A percentile compares a stretch with the other conserved stretches of the same genome.
These are phyloP conservation scores for Hydractinia symbiolongicarpus DNA, from an alignment of 30 jellyfish, hydroid and myxozoan species.

Conservation along the genomic window DNA sequence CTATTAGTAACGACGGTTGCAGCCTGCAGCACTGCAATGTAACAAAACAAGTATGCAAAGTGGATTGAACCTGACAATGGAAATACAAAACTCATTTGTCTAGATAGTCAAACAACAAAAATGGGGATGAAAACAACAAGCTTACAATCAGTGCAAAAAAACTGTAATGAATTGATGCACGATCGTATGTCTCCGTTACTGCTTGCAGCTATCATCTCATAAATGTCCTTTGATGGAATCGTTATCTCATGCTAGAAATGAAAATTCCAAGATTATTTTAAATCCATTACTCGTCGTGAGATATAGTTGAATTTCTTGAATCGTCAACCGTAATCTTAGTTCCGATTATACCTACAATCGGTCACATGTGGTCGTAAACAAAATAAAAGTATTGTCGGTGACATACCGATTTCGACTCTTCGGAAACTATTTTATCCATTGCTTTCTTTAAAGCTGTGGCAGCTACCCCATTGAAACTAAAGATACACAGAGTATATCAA, in stretches of 20 bases:
- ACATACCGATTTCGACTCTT: constrained; percentile 31
- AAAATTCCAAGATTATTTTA: background rate
- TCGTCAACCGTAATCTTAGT: background rate
- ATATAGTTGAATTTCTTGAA: too few species aligned
- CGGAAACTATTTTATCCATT: constrained; percentile 32
- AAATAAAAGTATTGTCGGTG: background rate
- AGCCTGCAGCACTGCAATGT: too few species aligned
- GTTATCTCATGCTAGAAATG: background rate
- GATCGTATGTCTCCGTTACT: constrained; percentile 80
- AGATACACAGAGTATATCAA: background rate
- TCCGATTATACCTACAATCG: background rate
- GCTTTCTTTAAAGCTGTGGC: constrained; percentile 49
- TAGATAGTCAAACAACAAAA: too few species aligned
- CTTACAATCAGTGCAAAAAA: constrained; percentile 64
- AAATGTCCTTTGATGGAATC: constrained; percentile 54
- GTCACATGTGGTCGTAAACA: background rate
- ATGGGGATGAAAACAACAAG: background rate
- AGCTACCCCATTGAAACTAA: constrained; percentile 68
- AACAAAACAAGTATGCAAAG: too few species aligned
- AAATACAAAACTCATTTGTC: too few species aligned
- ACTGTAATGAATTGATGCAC: constrained; percentile 77
- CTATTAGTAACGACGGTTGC: too few species aligned
- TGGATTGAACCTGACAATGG: too few species aligned
- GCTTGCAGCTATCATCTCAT: constrained; percentile 50
- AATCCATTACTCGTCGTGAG: too few species aligned